These are phyloP conservation scores for Meiosimyza decipiens DNA, from an alignment of 2,888 invertebrate species.

Conservation along the genomic window DNA sequence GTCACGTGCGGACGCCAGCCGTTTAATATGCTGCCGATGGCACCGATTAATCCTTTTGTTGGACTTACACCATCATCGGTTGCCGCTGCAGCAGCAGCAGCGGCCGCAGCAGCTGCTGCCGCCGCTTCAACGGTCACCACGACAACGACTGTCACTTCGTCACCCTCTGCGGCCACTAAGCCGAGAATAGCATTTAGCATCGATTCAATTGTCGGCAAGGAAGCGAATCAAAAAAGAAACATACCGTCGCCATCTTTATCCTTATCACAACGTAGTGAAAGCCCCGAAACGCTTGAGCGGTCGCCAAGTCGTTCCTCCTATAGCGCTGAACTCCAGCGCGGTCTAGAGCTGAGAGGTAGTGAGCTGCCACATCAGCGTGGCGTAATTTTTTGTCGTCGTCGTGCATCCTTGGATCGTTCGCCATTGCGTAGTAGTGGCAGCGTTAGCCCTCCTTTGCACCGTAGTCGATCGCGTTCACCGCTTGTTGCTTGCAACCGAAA, in stretches of 20 bases:
- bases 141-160: constrained; percentile 40
- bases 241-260: constrained; percentile 53
- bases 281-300: constrained; percentile 42
- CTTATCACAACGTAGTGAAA: constrained; percentile 51
- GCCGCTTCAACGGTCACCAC: constrained; percentile 13
- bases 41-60: constrained; percentile 72
- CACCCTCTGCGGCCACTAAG: constrained; percentile 70
- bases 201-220: constrained; percentile 87
- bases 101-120: constrained; percentile 40
- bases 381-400: constrained; percentile 56
- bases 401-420: constrained; percentile 51
- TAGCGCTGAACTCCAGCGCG: constrained; percentile 10
- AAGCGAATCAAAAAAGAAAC: constrained; percentile 57
- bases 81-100: constrained; percentile 50
- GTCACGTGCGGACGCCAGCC: constrained; percentile 66
- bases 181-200: constrained; percentile 95
- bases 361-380: constrained; percentile 45
- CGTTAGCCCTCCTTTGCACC: constrained; percentile 49
- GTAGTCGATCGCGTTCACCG: constrained; percentile 41
- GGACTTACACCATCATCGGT: constrained; percentile 48
- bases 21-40: constrained; percentile 88
- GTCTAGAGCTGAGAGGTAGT: constrained; percentile 53
- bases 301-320: not conserved
- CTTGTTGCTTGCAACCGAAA: not conserved
- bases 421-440: constrained; percentile 48